Conservation (phyloP, 2,113 vertebrate genomes). For the Caloenas nicobarica region DNA sequence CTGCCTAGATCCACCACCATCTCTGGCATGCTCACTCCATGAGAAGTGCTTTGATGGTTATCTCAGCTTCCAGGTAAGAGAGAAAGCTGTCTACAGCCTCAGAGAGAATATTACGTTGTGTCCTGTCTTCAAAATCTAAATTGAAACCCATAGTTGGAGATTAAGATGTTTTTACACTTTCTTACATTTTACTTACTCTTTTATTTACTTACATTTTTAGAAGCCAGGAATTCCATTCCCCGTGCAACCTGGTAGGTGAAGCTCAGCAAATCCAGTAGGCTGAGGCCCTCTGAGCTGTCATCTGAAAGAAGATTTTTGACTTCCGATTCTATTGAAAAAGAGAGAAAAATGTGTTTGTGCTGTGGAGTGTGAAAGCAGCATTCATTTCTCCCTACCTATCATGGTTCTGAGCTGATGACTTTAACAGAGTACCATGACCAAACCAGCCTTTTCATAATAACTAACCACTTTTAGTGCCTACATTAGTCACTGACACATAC, state of each 20-base stretch:
- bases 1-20: not conserved
- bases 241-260: constrained; percentile 97
- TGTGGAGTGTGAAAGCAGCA: not conserved
- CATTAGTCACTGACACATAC: not conserved
- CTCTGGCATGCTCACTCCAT: not conserved
- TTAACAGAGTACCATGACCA: not conserved
- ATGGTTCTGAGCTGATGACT: not conserved
- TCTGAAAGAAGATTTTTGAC: constrained; percentile 89
- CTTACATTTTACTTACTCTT: not conserved
- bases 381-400: not conserved
- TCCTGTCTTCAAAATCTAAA: not conserved
- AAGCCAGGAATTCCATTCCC: constrained; percentile 98
- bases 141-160: not conserved
- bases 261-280: constrained; percentile 91
- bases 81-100: not conserved
- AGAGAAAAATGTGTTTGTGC: not conserved
- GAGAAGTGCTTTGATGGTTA: not conserved
- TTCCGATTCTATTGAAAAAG: constrained; percentile 79
- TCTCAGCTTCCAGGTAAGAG: not conserved
- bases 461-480: not conserved
- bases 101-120: not conserved
- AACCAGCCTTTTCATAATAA: not conserved
- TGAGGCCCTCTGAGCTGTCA: constrained; percentile 85
- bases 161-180: not conserved
- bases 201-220: constrained; percentile 90